Conservation (phyloP, 2,888 invertebrate genomes). For the Drosophila putrida region DNA sequence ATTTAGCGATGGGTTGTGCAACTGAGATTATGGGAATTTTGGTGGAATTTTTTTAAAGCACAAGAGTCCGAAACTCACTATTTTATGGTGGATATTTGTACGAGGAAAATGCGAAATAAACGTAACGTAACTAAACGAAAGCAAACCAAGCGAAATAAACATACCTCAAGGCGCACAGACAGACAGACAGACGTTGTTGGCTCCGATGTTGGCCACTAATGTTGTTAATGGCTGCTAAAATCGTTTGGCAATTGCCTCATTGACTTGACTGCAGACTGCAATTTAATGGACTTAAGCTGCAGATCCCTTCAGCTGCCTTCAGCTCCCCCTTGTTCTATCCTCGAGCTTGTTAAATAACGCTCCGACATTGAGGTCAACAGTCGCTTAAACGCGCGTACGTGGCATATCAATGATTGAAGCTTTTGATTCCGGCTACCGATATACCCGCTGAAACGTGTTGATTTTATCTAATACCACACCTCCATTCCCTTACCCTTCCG, state of each 20-base stretch:
- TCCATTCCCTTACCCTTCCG: no score
- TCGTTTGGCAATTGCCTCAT: constrained; percentile 71
- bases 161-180: neutral
- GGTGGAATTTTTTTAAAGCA: no score
- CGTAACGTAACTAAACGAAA: neutral
- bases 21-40: no score
- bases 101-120: neutral
- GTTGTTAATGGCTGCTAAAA: constrained; percentile 73
- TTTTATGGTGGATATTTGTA: no score
- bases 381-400: constrained; percentile 71
- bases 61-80: no score
- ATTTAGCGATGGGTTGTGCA: no score
- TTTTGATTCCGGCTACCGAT: constrained; percentile 59
- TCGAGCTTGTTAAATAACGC: neutral
- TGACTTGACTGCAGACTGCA: constrained; percentile 62
- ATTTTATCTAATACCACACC: constrained; percentile 32
- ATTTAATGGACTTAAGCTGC: constrained; percentile 51
- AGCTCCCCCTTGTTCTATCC: neutral
- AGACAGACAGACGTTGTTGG: constrained; percentile 1
- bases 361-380: constrained; percentile 70
- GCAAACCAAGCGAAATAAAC: neutral
- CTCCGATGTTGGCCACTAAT: constrained; percentile 51
- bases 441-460: constrained; percentile 60
- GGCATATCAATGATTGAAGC: constrained; percentile 75
- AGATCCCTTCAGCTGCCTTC: neutral